Conservation (phyloP, 1,140 invertebrate species). For the Tetraneura akinire region DNA sequence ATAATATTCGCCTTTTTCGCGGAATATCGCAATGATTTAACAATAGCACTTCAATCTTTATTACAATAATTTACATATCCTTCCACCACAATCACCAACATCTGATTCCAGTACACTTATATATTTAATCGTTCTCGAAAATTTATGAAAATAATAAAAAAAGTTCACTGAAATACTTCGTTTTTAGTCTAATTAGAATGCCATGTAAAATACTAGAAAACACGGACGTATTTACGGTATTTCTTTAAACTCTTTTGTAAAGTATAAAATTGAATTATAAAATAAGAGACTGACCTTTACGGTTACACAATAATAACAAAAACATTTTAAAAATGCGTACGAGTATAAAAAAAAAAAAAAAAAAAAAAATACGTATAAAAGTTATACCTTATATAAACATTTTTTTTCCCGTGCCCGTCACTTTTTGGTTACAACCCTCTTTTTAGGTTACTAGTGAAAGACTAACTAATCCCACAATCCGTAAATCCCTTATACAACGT, state of each 20-base stretch:
- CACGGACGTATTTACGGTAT: background rate
- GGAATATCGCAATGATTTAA: too few species aligned
- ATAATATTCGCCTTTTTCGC: too few species aligned
- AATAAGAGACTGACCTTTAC: slow-evolving; percentile 6
- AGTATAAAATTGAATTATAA: slow-evolving; percentile 6
- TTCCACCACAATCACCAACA: too few species aligned
- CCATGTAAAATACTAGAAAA: too few species aligned
- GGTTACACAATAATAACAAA: background rate
- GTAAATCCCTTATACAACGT: background rate
- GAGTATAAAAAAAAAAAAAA: background rate
- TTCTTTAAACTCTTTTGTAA: background rate
- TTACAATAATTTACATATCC: too few species aligned
- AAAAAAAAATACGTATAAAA: background rate
- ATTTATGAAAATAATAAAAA: too few species aligned
- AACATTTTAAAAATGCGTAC: too few species aligned
- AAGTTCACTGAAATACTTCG: too few species aligned
- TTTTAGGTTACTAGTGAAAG: background rate
- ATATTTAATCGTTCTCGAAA: too few species aligned
- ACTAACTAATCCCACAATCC: slow-evolving; percentile 20
- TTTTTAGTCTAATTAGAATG: too few species aligned
- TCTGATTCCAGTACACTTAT: too few species aligned
- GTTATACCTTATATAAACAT: background rate
- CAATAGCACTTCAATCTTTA: too few species aligned
- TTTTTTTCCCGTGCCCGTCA: background rate
- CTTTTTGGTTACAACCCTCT: background rate